Evolutionary conservation across 2,113 vertebrate species (phyloP).

Genomic region (Lota lota): DNA sequence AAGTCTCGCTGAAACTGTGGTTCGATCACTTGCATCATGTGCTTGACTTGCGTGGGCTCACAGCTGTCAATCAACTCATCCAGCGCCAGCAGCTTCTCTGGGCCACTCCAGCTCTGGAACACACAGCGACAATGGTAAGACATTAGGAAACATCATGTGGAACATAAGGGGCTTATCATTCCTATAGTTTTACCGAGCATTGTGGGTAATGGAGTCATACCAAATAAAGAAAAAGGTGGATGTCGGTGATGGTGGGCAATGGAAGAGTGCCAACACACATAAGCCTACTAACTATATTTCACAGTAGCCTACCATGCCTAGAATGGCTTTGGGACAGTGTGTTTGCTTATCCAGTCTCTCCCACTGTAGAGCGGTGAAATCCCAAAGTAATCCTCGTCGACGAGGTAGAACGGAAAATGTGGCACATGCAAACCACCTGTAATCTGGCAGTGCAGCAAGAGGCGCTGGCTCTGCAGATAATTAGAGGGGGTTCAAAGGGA

Average conservation of each 20-base stretch:
- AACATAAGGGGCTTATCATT: not conserved
- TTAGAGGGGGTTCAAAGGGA: conserved; percentile 37
- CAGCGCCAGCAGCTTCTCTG: conserved; percentile 97
- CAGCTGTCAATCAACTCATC: conserved; percentile 99
- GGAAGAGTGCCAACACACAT: no score
- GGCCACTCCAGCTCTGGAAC: conserved; percentile 78
- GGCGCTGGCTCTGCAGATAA: conserved; percentile 48
- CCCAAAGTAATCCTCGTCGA: conserved; percentile 54
- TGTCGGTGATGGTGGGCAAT: no score
- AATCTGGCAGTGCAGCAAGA: conserved; percentile 60
- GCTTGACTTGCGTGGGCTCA: conserved; percentile 98
- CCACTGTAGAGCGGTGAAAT: conserved; percentile 24
- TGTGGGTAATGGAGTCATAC: no score
- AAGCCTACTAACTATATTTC: no score
- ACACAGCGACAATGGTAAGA: not conserved
- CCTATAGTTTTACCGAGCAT: not conserved
- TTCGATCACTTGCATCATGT: conserved; percentile 99
- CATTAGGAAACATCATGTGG: not conserved
- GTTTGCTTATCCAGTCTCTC: no score
- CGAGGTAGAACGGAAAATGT: conserved; percentile 45
- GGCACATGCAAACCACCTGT: conserved; percentile 56
- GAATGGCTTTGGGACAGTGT: no score
- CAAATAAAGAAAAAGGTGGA: no score
- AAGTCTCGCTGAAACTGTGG: conserved; percentile 99
- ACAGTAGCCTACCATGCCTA: no score